These are phyloP conservation scores for Caiman crocodilus DNA, from an alignment of 2,797 vertebrate species.

Conservation along the genomic window DNA sequence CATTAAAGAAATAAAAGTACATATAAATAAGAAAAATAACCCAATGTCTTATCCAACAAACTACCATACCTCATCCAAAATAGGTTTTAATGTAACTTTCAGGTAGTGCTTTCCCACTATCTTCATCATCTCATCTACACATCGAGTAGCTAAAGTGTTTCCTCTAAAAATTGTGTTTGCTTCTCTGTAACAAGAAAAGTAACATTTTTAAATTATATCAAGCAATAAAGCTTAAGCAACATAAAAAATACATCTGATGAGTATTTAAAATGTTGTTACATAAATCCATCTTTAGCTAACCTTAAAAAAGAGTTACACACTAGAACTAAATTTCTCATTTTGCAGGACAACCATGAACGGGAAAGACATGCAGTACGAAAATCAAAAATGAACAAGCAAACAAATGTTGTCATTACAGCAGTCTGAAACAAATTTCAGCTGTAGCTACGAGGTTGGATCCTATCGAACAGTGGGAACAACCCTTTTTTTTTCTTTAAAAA, in stretches of 20 bases:
- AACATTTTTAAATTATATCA: background rate
- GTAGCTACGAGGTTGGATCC: too few relatives aligned
- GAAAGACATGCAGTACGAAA: background rate
- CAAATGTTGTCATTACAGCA: background rate
- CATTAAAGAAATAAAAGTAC: too few relatives aligned
- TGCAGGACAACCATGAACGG: background rate
- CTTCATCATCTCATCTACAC: conserved; percentile 99
- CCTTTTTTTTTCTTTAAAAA: background rate
- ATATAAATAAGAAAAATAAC: too few relatives aligned
- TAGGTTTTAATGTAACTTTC: conserved; percentile 94
- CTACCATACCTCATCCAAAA: conserved; percentile 93
- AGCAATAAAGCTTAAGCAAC: background rate
- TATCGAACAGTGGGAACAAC: too few relatives aligned
- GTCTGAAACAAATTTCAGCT: background rate
- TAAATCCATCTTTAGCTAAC: background rate
- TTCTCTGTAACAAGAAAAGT: conserved; percentile 86
- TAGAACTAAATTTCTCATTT: background rate
- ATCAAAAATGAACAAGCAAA: background rate
- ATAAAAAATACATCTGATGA: background rate
- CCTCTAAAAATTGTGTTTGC: conserved; percentile 98
- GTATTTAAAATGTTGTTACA: background rate
- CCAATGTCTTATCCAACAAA: background rate
- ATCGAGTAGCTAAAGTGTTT: conserved; percentile 95
- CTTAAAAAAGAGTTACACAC: background rate
- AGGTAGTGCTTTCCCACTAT: conserved; percentile 97